Evolutionary conservation across 2,113 vertebrate genomes (phyloP), one percentile per base, ranked within the genome.

Genomic region (Microtus oregoni): DNA sequence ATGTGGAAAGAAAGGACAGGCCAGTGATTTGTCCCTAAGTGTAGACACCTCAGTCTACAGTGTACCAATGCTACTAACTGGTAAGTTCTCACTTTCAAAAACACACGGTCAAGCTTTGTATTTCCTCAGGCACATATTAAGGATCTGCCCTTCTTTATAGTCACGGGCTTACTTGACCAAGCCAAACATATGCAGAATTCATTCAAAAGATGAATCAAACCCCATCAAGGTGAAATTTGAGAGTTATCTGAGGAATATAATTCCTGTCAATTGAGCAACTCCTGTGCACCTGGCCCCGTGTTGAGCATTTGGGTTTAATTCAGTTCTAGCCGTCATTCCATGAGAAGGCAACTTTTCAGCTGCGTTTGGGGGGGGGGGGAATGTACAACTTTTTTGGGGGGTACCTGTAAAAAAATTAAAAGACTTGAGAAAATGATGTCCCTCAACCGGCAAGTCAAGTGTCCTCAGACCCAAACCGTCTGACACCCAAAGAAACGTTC

Each of bases 371-470:
- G 79, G 72, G 52, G 65, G 79, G 72, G 38, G 22, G 44, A 30
- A 61, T 58, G 20, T 55, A n/a, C 50, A 82, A 12, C 3, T 11
- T 52, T 68, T 52, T 47, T 22, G 65, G 8, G 38, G 12, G 67
- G 58, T 5, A 91, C 65, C 86, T 13, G 75, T 67, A 95, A 75
- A 97, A 44, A 86, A 86, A 97, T 90, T 68, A 10, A 90, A 86
- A 96, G n/a, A 6, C 55, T 78, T 89, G 75, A 28, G 67, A 77
- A 78, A 41, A 70, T 20, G 35, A 22, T 20, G 67, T 90, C 90
- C 73, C 50, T 47, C 30, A 65, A 32, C 26, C 76, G 50, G 19
- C 38, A 38, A 95, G 58, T 78, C 73, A n/a, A 58, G 90, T 75
- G 8, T 89, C 92, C 61, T 87, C 35, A 87, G 93, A 15, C 22